Percentiles rank a stretch among this genome's conserved stretches.
Evolutionary conservation across 2,113 vertebrate genomes (phyloP).

Genomic region (Eptatretus burgeri): DNA sequence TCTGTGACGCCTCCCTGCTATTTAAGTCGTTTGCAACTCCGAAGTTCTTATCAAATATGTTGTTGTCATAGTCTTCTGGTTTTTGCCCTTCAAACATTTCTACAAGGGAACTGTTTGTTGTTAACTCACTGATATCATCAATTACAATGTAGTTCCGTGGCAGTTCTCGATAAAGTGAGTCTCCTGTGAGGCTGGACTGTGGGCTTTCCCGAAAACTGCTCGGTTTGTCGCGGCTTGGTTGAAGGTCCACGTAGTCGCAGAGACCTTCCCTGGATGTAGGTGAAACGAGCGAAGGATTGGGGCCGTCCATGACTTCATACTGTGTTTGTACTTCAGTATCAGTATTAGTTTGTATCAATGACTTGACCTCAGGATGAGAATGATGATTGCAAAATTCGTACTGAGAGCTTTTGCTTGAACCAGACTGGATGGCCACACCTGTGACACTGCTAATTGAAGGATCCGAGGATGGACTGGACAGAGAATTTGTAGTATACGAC

Average conservation of each 20-base stretch:
- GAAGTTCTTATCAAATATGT: too few species aligned
- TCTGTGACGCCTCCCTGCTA: too few species aligned
- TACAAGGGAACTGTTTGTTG: conserved; percentile 22
- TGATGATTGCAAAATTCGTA: conserved; percentile 40
- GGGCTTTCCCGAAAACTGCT: conserved; percentile 70
- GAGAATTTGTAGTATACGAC: neutral
- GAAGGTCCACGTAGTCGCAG: conserved; percentile 55
- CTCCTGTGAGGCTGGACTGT: conserved; percentile 79
- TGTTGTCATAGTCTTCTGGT: neutral
- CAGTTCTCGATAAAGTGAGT: conserved; percentile 75
- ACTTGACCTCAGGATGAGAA: conserved; percentile 31
- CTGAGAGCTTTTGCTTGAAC: conserved; percentile 45
- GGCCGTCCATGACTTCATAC: conserved; percentile 76
- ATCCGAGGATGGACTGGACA: conserved; percentile 47
- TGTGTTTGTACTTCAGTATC: conserved; percentile 71
- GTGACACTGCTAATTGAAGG: conserved; percentile 68
- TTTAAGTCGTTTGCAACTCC: too few species aligned
- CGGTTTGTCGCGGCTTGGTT: conserved; percentile 61
- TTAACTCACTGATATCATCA: conserved; percentile 81
- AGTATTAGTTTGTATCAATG: conserved; percentile 23
- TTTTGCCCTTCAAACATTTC: neutral
- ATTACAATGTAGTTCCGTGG: conserved; percentile 68
- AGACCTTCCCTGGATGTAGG: conserved; percentile 59
- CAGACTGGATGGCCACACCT: conserved; percentile 64
- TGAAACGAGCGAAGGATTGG: conserved; percentile 50